A percentile compares a stretch with the other conserved stretches of the same genome.
Evolutionary conservation across 2,113 vertebrate genomes (phyloP).

Genomic region (Rhombomys opimus): DNA sequence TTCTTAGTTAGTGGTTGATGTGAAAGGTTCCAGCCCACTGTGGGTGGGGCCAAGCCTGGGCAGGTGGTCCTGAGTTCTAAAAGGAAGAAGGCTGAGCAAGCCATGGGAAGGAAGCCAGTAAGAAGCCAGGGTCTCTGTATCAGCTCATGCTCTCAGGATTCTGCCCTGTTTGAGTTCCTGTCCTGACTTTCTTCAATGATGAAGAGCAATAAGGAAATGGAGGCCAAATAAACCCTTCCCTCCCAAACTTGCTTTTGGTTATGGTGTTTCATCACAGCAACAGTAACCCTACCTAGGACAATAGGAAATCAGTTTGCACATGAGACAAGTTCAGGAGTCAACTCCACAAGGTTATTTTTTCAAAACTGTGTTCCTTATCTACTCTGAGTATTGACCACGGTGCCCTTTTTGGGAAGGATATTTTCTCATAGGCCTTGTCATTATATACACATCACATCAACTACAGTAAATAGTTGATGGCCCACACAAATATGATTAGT

Average conservation of each 20-base stretch:
- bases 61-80: not conserved
- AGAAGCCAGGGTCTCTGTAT: not conserved
- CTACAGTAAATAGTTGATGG: not conserved
- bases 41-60: not conserved
- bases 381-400: not conserved
- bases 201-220: not conserved
- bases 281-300: not conserved
- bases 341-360: not conserved
- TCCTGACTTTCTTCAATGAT: not conserved
- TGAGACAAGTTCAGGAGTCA: not conserved
- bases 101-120: not conserved
- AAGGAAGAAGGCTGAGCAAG: not conserved
- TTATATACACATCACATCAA: not conserved
- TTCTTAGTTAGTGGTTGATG: not conserved
- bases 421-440: not conserved
- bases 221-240: not conserved
- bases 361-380: not conserved
- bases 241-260: not conserved
- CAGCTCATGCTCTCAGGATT: not conserved
- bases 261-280: not conserved
- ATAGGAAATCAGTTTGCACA: not conserved
- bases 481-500: not conserved
- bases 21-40: not conserved
- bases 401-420: not conserved
- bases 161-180: not conserved